Base-by-base conservation (phyloP, 2,797 vertebrate species). In the Buphagus erythrorhynchus region DNA sequence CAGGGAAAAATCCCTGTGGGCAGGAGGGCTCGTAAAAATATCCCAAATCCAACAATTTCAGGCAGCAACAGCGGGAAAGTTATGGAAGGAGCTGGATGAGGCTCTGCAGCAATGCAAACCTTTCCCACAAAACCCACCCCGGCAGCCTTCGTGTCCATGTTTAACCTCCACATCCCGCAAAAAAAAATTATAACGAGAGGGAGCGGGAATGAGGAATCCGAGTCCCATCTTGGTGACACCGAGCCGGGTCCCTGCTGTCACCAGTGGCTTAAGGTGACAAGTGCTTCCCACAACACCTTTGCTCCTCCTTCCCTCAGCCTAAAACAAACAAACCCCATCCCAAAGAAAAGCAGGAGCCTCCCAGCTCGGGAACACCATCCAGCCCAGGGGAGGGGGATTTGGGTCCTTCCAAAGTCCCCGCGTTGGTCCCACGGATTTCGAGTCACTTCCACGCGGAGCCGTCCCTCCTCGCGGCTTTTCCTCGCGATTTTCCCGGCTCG, bases 81-180 rank as follows among this genome's bases (percentile, higher is more conserved):
- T 6, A 1, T 1, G 4, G 42, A 26, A 86, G 65, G 38, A 45
- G 22, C 1, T 15, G 59, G 6, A 5, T 0, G 4, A 40, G 51
- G 35, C 25, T 58, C 42, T 3, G 6, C 2, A 1, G 65, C 1
- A 0, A 48, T 1, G 2, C 10, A 17, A 2, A 54, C 14, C 33
- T 38, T 40, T 65, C 77, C 69, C 13, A 4, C 12, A 43, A 52
- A 77, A 57, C 51, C 11, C 4, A 66, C 5, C 24, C 75, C 9
- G 16, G 25, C 4, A 2, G 20, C 18, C 52, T 18, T 0, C 0
- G 31, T 5, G 72, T 46, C 71, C 71, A 33, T 7, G 5, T 35
- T 48, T 49, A 20, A 74, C 55, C 40, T 33, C 74, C 2, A 2
- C 3, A 0, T 3, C 9, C 43, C 3, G 0, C 0, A 0, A 16